A percentile compares a stretch with the other conserved stretches of the same genome.
phyloP scores from a whole-genome alignment of 1,140 invertebrate species.

The Drosophila auraria region DNA sequence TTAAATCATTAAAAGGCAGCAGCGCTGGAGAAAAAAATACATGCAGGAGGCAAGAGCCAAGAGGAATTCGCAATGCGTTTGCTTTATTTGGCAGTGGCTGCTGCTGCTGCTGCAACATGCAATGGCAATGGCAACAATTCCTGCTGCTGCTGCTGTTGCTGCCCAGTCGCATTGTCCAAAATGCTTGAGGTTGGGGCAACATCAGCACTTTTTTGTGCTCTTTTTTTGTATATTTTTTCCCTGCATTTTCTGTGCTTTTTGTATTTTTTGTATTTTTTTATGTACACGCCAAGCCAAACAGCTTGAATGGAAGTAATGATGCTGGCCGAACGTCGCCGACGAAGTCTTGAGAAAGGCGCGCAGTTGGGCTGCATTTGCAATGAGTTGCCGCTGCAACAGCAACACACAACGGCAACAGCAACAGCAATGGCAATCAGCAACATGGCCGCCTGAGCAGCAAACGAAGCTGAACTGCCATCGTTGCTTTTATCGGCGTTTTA shows the following conservation, averaged over 20 bases:
- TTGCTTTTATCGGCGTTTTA: constrained; percentile 80
- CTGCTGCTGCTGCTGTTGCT: constrained; percentile 30
- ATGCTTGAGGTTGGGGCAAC: constrained; percentile 66
- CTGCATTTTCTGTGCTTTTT: constrained; percentile 24
- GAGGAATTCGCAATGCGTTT: constrained; percentile 83
- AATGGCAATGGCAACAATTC: constrained; percentile 74
- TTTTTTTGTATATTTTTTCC: constrained; percentile 7
- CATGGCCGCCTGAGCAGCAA: constrained; percentile 82
- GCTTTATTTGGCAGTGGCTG: constrained; percentile 78
- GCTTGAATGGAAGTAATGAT: constrained; percentile 84
- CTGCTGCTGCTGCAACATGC: constrained; percentile 62
- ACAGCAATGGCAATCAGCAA: constrained; percentile 78
- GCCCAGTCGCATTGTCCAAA: constrained; percentile 79
- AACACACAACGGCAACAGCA: constrained; percentile 40
- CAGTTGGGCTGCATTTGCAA: constrained; percentile 80
- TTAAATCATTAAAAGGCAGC: constrained; percentile 85
- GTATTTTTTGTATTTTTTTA: constrained; percentile 57
- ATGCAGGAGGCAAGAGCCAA: constrained; percentile 29
- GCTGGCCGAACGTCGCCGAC: constrained; percentile 65
- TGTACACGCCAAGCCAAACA: constrained; percentile 81
- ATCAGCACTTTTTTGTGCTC: constrained; percentile 35
- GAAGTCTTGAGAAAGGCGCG: constrained; percentile 77
- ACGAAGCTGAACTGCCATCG: constrained; percentile 80
- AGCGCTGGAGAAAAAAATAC: constrained; percentile 31
- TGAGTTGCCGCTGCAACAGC: constrained; percentile 68